Percentiles rank a stretch among this genome's conserved stretches.
These are phyloP conservation scores for Sciurus carolinensis DNA, from an alignment of 2,797 vertebrate genomes.

Conservation along the genomic window DNA sequence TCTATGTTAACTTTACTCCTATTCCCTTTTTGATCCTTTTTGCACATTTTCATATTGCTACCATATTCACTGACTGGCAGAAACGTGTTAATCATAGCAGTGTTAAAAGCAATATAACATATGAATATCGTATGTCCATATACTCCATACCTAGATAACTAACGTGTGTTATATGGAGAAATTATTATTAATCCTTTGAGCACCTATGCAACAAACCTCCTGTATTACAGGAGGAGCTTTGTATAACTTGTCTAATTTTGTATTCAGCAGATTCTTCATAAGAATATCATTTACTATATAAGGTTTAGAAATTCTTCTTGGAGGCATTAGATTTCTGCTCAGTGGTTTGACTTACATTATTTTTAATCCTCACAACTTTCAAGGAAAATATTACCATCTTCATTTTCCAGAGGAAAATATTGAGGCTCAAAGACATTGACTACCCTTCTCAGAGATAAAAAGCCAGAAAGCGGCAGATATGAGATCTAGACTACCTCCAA, in stretches of 20 bases:
- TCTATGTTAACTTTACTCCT: conserved; percentile 26
- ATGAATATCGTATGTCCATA: neutral
- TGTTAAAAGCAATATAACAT: neutral
- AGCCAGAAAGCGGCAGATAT: neutral
- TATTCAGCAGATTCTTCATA: neutral
- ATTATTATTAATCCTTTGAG: neutral
- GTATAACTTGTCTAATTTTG: neutral
- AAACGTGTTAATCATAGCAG: neutral
- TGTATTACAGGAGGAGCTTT: neutral
- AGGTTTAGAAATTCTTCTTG: neutral
- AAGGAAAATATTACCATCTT: neutral
- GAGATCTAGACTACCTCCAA: neutral
- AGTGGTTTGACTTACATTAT: neutral
- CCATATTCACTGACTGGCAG: neutral
- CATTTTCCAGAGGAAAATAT: neutral
- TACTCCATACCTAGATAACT: conserved; percentile 3
- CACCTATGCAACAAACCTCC: neutral
- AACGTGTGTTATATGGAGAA: neutral
- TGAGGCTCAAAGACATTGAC: neutral
- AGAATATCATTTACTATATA: neutral
- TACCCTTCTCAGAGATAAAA: neutral
- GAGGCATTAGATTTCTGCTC: neutral
- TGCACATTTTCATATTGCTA: neutral
- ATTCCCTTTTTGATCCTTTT: neutral
- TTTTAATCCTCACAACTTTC: neutral